phyloP scores from a whole-genome alignment of 2,888 invertebrate species.

The Scaptomyza caliginosa region DNA sequence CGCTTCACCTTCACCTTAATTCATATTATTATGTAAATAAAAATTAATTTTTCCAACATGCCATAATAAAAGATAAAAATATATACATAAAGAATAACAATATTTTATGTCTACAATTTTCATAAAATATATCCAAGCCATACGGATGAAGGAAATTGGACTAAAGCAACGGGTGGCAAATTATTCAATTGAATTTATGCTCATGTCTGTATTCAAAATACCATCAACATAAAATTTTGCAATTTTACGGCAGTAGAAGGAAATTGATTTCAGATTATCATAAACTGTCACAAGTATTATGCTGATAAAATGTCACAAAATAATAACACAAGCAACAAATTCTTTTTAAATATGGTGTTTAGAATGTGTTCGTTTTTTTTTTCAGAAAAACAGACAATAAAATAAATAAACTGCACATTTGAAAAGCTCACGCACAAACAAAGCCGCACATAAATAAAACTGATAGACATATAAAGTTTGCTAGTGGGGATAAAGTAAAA shows the following conservation, averaged over 20 bases:
- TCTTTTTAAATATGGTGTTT: too few species aligned
- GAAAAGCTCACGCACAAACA: conserved; percentile 28
- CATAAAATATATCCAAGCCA: conserved; percentile 19
- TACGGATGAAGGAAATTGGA: conserved; percentile 27
- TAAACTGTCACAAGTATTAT: conserved; percentile 8
- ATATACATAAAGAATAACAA: conserved; percentile 1
- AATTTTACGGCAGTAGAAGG: conserved; percentile 13
- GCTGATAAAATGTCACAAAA: conserved; percentile 16
- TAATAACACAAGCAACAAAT: background rate
- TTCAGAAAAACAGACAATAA: conserved; percentile 15
- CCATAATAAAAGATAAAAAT: conserved; percentile 39
- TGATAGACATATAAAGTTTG: conserved; percentile 3
- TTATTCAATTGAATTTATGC: conserved; percentile 41
- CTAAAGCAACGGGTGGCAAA: conserved; percentile 47
- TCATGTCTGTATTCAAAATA: conserved; percentile 21
- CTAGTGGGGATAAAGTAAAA: background rate
- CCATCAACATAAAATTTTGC: conserved; percentile 26
- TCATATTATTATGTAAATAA: conserved; percentile 71
- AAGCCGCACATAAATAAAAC: conserved; percentile 27
- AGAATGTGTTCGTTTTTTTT: too few species aligned
- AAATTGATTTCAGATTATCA: conserved; percentile 39
- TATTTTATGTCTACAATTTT: conserved; percentile 4
- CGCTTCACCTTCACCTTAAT: conserved; percentile 78
- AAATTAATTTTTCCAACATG: conserved; percentile 64
- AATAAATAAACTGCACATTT: conserved; percentile 38